These are phyloP conservation scores for Melieria picta DNA, from an alignment of 2,888 invertebrate genomes.

Conservation along the genomic window DNA sequence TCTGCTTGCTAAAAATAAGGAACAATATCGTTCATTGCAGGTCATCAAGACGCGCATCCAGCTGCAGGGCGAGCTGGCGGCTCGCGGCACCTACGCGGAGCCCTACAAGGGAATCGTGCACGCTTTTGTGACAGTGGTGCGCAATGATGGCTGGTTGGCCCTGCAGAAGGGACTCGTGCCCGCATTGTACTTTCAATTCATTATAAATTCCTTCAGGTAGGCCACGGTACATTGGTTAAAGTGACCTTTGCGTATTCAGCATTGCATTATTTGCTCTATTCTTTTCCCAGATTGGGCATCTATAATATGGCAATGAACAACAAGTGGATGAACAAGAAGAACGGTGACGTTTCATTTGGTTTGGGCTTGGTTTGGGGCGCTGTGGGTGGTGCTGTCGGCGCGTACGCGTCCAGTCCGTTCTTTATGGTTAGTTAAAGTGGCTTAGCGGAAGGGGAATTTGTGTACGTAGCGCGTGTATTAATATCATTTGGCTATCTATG, in stretches of 20 bases:
- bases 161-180: conserved; percentile 85
- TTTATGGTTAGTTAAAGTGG: conserved; percentile 73
- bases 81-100: conserved; percentile 76
- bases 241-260: background rate
- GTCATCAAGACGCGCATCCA: conserved; percentile 87
- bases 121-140: conserved; percentile 80
- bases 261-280: background rate
- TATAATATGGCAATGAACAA: conserved; percentile 78
- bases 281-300: conserved; percentile 73
- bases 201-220: conserved; percentile 77
- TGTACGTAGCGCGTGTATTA: no score
- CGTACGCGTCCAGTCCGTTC: conserved; percentile 84
- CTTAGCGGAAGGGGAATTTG: no score
- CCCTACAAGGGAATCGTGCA: conserved; percentile 82
- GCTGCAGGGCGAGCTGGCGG: conserved; percentile 84
- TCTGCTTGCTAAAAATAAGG: no score
- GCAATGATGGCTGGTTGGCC: conserved; percentile 82
- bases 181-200: conserved; percentile 87
- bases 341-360: conserved; percentile 74
- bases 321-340: conserved; percentile 69
- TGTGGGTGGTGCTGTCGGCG: conserved; percentile 81
- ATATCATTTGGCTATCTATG: no score
- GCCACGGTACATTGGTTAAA: background rate
- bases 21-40: conserved; percentile 33
- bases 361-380: conserved; percentile 80